A percentile compares a stretch with the other conserved stretches of the same genome.
Conservation (phyloP, 2,113 vertebrate genomes). For the Mixornis gularis region DNA sequence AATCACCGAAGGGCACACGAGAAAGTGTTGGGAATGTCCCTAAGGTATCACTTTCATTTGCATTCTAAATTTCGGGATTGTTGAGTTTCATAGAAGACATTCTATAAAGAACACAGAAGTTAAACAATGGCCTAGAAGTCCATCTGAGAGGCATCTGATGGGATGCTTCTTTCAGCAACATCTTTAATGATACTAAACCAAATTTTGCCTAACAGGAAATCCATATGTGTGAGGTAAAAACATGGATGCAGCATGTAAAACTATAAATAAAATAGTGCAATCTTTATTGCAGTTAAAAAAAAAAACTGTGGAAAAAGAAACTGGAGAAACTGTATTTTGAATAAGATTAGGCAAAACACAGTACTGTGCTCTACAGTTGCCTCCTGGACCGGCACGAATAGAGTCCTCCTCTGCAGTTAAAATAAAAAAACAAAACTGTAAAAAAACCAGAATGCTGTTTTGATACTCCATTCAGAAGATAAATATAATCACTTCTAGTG, state of each 20-base stretch:
- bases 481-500: neutral
- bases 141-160: neutral
- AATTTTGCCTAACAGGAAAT: neutral
- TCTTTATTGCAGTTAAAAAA: neutral
- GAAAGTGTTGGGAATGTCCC: neutral
- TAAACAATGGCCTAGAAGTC: neutral
- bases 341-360: neutral
- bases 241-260: neutral
- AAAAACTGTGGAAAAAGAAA: neutral
- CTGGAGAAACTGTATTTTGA: neutral
- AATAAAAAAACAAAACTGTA: neutral
- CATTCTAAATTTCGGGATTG: neutral
- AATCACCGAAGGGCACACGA: neutral
- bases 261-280: neutral
- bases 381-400: neutral
- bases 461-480: neutral
- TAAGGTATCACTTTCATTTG: neutral
- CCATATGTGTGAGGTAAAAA: neutral
- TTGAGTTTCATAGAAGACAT: neutral
- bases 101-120: neutral
- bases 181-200: neutral
- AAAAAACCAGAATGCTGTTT: neutral
- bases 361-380: neutral
- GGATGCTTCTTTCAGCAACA: neutral
- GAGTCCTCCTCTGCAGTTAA: neutral